These are phyloP conservation scores for Gambusia affinis DNA, from an alignment of 2,113 vertebrate genomes.

Conservation along the genomic window DNA sequence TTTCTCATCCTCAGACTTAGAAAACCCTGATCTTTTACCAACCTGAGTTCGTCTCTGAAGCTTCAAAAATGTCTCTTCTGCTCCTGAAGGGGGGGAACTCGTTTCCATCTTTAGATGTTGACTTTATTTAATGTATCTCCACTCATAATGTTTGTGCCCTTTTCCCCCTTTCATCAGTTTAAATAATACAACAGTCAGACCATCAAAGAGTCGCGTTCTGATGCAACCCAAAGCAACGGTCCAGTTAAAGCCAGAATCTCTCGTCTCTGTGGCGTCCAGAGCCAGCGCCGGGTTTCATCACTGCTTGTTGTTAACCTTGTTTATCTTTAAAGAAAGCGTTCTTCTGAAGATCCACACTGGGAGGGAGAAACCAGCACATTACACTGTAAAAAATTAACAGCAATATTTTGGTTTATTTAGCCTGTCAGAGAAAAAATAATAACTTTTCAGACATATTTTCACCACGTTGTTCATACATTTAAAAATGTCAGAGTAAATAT, in stretches of 20 bases:
- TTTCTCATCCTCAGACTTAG: no score
- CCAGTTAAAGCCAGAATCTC: not conserved
- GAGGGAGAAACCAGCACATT: not conserved
- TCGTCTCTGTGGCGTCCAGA: not conserved
- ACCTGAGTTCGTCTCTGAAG: no score
- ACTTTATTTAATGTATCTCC: not conserved
- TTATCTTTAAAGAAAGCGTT: no score
- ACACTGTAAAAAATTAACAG: not conserved
- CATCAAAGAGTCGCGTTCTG: constrained; percentile 27
- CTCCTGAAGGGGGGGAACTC: no score
- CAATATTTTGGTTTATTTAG: no score
- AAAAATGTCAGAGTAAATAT: no score
- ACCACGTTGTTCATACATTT: no score
- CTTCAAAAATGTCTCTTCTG: no score
- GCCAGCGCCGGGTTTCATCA: not conserved
- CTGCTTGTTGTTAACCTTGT: not conserved
- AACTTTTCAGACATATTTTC: no score
- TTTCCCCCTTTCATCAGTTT: not conserved
- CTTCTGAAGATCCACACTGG: not conserved
- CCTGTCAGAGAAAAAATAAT: no score
- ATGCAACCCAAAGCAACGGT: constrained; percentile 42
- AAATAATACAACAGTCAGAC: constrained; percentile 29
- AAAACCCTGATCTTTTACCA: no score
- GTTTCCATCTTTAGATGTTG: not conserved
- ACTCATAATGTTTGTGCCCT: not conserved